Conservation (phyloP, 2,888 invertebrate species). For the Megalurothrips usitatus region DNA sequence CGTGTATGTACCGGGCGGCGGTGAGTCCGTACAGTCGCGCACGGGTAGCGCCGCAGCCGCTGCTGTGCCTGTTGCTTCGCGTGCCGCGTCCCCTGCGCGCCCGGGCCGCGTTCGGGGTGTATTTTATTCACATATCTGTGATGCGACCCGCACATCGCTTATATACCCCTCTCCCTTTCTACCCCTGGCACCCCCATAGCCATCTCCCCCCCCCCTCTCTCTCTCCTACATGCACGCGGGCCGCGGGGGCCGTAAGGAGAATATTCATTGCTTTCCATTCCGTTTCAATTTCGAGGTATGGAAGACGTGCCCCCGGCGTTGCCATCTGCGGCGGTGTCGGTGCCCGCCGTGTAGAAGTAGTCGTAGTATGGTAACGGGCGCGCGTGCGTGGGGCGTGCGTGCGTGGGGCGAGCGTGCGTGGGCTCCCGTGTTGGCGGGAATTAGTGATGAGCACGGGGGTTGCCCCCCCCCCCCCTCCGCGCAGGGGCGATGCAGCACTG, state of each 20-base stretch:
- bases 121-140: background rate
- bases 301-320: background rate
- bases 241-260: background rate
- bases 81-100: no score
- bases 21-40: no score
- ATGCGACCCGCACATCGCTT: background rate
- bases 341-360: background rate
- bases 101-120: background rate
- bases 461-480: no score
- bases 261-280: slow-evolving; percentile 26
- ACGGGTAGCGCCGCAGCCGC: background rate
- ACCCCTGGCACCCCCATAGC: background rate
- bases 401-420: background rate
- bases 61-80: background rate
- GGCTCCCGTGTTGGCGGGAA: background rate
- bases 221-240: background rate
- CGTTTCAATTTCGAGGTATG: slow-evolving; percentile 16
- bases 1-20: no score
- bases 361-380: background rate
- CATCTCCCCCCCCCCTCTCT: background rate
- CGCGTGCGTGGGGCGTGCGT: background rate
- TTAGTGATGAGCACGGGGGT: background rate
- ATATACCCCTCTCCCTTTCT: no score
- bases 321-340: background rate
- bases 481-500: background rate